Evolutionary conservation across 2,113 vertebrate species (phyloP), one percentile per base, ranked within the genome.

Genomic region (Gobius niger): DNA sequence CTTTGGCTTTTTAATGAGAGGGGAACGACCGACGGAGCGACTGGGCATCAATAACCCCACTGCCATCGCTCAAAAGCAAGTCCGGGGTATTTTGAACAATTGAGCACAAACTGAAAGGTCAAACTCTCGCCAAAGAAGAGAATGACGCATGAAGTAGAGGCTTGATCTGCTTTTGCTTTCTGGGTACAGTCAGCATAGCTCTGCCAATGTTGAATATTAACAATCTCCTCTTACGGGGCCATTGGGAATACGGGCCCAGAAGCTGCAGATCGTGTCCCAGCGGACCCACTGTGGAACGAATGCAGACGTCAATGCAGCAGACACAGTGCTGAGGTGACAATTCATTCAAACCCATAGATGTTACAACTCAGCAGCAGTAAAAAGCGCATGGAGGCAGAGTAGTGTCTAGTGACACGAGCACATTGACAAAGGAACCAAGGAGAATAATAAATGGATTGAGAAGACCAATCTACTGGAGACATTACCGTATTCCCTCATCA

Each of bases 1-100:
- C 77, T 80, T 83, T 85, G 59, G 67, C 19, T 76, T 88, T 56
- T 84, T 81, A 85, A 80, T 86, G 59, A 76, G 78, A 51, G 53
- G 56, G 46, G 41, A 44, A 72, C 75, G 68, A 68, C 70, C 77
- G 67, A 50, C 47, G 34, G 47, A 72, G 14, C 51, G 72, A 61
- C 63, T 65, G 46, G 72, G 77, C 44, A 44, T 75, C 70, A 67
- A 76, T 71, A 72, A 57, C 54, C 54, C 18, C 52, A 24, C 19
- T 54, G 52, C 18, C 5, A 54, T 34, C 19, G 9, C 52, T 57
- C 54, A 57, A 79, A 79, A 85, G 72, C 47, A 61, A 69, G 41
- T 61, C 47, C 42, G 57, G 50, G 47, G 57, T 46, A 14, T 67
- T 75, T 11, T 0, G 53, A 74, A 47, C 24, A 51, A 70, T 65